Evolutionary conservation across 2,888 invertebrate species (phyloP).

Genomic region (Rhyacophila evoluta): DNA sequence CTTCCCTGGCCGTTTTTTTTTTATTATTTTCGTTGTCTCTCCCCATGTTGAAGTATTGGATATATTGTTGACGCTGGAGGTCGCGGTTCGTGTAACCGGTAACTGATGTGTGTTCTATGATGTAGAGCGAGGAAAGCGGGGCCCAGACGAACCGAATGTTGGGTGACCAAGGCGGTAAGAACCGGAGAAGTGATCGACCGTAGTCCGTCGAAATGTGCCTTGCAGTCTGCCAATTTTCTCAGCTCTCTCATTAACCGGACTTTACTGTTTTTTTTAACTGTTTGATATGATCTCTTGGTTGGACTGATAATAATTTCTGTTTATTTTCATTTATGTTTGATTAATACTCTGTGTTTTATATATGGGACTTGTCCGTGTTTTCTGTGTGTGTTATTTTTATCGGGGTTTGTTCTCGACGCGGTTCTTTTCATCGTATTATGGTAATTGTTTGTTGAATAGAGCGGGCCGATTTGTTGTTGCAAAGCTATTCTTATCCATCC

Average conservation of each 20-base stretch:
- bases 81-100: slow-evolving; percentile 29
- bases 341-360: slow-evolving; percentile 32
- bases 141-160: slow-evolving; percentile 90
- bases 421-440: slow-evolving; percentile 35
- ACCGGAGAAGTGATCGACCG: slow-evolving; percentile 32
- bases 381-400: slow-evolving; percentile 64
- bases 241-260: slow-evolving; percentile 44
- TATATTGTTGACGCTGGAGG: slow-evolving; percentile 26
- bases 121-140: slow-evolving; percentile 94
- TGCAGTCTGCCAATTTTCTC: slow-evolving; percentile 49
- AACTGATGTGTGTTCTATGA: slow-evolving; percentile 66
- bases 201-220: slow-evolving; percentile 37
- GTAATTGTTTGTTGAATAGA: slow-evolving; percentile 68
- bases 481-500: slow-evolving; percentile 58
- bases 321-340: slow-evolving; percentile 30
- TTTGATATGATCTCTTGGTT: slow-evolving; percentile 36
- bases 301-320: slow-evolving; percentile 35
- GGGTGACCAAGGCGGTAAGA: slow-evolving; percentile 95
- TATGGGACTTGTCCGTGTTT: slow-evolving; percentile 58
- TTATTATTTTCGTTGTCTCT: slow-evolving; percentile 23
- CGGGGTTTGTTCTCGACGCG: slow-evolving; percentile 61
- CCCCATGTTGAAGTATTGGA: slow-evolving; percentile 33
- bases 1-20: slow-evolving; percentile 5
- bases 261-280: slow-evolving; percentile 46
- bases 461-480: slow-evolving; percentile 68